These are phyloP conservation scores for Epirrhoe alternata DNA, from an alignment of 2,888 invertebrate species.

Conservation along the genomic window DNA sequence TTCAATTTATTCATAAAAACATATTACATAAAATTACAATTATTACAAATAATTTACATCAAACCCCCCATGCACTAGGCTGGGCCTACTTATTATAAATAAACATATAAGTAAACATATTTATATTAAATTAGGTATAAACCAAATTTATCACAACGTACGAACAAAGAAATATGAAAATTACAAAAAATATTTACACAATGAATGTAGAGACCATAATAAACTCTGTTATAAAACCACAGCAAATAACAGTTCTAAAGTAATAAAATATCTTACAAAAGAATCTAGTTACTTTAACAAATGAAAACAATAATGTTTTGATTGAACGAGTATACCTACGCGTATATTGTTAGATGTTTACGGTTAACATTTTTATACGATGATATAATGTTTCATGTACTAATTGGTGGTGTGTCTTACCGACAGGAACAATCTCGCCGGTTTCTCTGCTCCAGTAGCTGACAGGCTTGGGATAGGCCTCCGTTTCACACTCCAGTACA, in stretches of 20 bases:
- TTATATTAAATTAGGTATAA: no score
- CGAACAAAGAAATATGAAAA: no score
- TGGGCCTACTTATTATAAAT: no score
- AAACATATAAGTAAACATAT: no score
- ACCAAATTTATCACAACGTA: no score
- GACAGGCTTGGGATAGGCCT: conserved; percentile 94
- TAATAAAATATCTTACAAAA: conserved; percentile 20
- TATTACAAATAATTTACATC: no score
- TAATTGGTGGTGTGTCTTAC: conserved; percentile 75
- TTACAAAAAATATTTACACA: neutral
- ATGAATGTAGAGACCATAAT: neutral
- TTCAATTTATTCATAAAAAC: no score
- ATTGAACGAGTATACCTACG: conserved; percentile 1
- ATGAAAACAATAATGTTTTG: conserved; percentile 29
- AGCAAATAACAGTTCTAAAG: conserved; percentile 15
- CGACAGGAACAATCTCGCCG: conserved; percentile 91
- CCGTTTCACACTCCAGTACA: conserved; percentile 92
- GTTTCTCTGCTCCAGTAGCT: conserved; percentile 93
- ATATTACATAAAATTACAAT: no score
- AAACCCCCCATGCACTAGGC: no score
- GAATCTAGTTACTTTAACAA: conserved; percentile 17
- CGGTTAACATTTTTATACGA: no score
- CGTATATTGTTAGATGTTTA: no score
- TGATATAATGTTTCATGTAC: neutral
- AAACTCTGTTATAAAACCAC: neutral